Conservation (phyloP, 2,113 vertebrate genomes). For the Thinocorus orbignyianus region DNA sequence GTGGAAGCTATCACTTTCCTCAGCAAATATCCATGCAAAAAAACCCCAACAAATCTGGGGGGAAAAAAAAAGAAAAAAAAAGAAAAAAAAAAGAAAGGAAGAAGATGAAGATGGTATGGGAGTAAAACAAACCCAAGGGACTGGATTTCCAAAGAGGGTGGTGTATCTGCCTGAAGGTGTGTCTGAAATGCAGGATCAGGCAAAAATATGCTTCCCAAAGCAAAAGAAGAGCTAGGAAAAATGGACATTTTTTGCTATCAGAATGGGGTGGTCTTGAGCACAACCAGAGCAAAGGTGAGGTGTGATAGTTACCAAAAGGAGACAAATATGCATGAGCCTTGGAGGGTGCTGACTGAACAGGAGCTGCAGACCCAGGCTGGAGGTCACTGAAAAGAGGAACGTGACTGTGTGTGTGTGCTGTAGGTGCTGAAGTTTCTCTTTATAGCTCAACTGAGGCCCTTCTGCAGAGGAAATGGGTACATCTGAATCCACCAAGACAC, state of each 20-base stretch:
- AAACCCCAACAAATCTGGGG: background rate
- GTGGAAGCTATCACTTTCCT: background rate
- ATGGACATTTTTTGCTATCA: background rate
- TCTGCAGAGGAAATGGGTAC: background rate
- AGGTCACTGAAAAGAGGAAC: background rate
- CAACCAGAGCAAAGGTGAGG: background rate
- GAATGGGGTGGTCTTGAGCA: background rate
- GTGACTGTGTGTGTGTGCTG: rapidly evolving
- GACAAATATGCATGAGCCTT: background rate
- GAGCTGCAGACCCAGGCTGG: background rate
- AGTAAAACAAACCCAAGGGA: background rate
- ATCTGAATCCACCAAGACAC: background rate
- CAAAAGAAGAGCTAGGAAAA: background rate
- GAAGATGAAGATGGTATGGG: background rate
- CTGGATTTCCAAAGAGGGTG: background rate
- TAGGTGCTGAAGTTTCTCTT: background rate
- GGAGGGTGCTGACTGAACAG: background rate
- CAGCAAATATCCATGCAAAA: background rate
- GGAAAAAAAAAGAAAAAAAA: background rate
- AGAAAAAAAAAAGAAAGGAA: background rate
- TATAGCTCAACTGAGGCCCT: background rate
- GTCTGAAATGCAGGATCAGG: background rate
- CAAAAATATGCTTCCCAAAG: background rate
- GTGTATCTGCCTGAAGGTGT: background rate
- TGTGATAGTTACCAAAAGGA: background rate